Conservation (phyloP, 2,888 invertebrate species). For the Ptilodon capucinus region DNA sequence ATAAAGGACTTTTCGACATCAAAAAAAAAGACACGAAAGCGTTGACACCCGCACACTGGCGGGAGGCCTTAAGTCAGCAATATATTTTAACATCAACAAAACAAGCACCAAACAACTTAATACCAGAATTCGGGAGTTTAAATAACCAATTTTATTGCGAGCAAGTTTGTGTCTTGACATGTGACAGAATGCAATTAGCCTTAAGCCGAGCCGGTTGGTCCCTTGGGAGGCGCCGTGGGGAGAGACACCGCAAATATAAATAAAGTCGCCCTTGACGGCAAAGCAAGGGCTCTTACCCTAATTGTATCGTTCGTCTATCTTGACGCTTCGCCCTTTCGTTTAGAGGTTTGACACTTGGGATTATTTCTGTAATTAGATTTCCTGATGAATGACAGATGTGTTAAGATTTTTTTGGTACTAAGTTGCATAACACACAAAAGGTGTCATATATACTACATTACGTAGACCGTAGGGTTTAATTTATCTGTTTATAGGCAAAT, state of each 20-base stretch:
- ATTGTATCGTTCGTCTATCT: conserved; percentile 39
- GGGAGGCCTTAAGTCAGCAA: no score
- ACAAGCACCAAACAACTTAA: neutral
- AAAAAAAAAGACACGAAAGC: no score
- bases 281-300: conserved; percentile 35
- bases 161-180: conserved; percentile 19
- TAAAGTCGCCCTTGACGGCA: conserved; percentile 25
- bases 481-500: no score
- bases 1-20: no score
- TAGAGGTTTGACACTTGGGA: conserved; percentile 24
- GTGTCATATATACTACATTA: no score
- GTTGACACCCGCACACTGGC: no score
- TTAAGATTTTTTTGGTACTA: no score
- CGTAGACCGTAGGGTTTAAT: no score
- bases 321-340: conserved; percentile 34
- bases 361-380: conserved; percentile 36
- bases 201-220: conserved; percentile 5
- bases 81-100: neutral
- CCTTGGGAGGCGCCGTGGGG: conserved; percentile 17
- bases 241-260: conserved; percentile 27
- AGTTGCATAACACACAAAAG: no score
- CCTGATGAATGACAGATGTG: conserved; percentile 2
- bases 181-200: conserved; percentile 27
- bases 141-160: conserved; percentile 15
- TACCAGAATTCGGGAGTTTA: neutral